Percentiles rank a stretch among this genome's conserved stretches.
phyloP scores from a whole-genome alignment of 2,113 vertebrate species.

The Tragelaphus strepsiceros region DNA sequence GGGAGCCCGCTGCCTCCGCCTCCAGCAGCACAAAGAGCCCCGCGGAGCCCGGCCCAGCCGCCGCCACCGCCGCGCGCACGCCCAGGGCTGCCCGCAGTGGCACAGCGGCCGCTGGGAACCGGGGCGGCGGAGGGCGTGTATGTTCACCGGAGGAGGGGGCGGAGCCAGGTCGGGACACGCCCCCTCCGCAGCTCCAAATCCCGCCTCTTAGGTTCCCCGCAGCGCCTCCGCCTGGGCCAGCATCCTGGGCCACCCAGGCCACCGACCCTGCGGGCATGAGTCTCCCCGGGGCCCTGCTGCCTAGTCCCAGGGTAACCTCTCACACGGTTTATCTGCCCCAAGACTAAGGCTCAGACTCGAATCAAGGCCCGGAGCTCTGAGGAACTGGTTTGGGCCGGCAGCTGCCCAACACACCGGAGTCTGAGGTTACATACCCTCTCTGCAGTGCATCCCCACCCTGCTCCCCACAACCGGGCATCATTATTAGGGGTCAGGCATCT shows the following conservation, averaged over 20 bases:
- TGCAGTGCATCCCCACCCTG: neutral
- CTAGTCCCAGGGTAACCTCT: neutral
- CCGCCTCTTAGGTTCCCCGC: neutral
- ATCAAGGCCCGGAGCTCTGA: neutral
- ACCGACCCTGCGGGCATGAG: neutral
- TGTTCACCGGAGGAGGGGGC: neutral
- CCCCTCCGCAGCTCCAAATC: neutral
- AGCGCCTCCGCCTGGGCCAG: no score
- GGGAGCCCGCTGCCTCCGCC: slow-evolving; percentile 37
- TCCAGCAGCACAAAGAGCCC: slow-evolving; percentile 44
- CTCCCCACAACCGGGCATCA: neutral
- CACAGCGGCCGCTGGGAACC: neutral
- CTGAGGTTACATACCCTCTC: neutral
- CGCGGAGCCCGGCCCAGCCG: neutral
- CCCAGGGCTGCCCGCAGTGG: neutral
- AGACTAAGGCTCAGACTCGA: neutral
- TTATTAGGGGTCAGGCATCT: neutral
- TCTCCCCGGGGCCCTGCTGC: neutral
- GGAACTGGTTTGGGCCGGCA: neutral
- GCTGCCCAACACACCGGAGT: neutral
- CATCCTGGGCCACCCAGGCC: neutral
- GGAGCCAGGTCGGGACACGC: slow-evolving; percentile 21
- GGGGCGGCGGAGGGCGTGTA: neutral
- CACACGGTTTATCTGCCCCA: neutral
- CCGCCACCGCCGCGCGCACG: neutral